These are phyloP conservation scores for Drosophila aldrichi DNA, from an alignment of 2,888 invertebrate species.

Conservation along the genomic window DNA sequence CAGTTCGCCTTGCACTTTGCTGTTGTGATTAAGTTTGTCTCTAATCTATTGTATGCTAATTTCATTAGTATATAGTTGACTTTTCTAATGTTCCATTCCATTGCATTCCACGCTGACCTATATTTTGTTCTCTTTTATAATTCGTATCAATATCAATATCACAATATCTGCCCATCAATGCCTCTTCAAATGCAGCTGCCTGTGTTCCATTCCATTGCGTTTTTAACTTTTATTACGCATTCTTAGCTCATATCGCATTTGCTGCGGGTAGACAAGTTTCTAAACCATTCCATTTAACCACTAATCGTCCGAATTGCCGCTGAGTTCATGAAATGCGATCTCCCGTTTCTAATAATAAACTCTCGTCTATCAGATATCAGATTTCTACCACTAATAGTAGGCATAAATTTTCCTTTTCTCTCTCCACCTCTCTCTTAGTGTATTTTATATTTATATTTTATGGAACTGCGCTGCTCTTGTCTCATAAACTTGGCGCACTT, in stretches of 20 bases:
- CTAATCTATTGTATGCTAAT: not conserved
- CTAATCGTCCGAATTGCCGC: conserved; percentile 40
- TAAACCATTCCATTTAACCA: conserved; percentile 36
- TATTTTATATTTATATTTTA: conserved; percentile 6
- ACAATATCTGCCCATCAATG: not conserved
- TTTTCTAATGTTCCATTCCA: not conserved
- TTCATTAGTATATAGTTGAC: not conserved
- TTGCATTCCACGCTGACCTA: not conserved
- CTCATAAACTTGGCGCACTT: conserved; percentile 53
- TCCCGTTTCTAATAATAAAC: conserved; percentile 44
- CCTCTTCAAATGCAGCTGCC: conserved; percentile 26
- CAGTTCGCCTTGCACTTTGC: not conserved
- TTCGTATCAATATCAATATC: too few species aligned
- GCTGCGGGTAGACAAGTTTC: conserved; percentile 49
- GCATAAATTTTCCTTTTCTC: conserved; percentile 43
- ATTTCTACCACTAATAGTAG: conserved; percentile 50
- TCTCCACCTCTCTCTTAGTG: not conserved
- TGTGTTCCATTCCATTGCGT: conserved; percentile 29
- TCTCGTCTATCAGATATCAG: conserved; percentile 40
- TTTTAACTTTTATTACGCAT: conserved; percentile 1
- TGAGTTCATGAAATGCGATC: conserved; percentile 51
- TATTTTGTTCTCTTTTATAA: not conserved
- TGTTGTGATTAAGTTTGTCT: too few species aligned
- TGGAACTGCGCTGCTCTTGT: conserved; percentile 19
- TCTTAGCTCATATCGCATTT: not conserved